Evolutionary conservation across 1,140 invertebrate species (phyloP).

Genomic region (Arctopsyche grandis): DNA sequence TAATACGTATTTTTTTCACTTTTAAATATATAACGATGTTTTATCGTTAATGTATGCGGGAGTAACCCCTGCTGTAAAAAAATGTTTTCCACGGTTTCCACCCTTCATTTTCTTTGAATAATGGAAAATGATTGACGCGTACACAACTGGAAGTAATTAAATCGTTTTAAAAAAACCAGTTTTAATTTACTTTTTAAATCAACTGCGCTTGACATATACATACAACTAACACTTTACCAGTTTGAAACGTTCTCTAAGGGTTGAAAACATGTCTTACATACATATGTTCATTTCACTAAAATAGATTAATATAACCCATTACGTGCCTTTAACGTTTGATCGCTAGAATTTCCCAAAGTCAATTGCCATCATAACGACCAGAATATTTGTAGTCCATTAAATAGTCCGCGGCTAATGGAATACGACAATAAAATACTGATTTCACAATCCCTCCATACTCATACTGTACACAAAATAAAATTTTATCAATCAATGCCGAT

Average conservation of each 20-base stretch:
- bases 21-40: no score
- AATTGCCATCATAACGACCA: constrained; percentile 9
- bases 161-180: background rate
- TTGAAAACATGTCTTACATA: background rate
- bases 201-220: no score
- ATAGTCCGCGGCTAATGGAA: constrained; percentile 31
- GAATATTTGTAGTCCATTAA: constrained; percentile 37
- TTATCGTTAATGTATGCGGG: no score
- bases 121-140: background rate
- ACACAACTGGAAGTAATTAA: background rate
- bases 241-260: background rate
- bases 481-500: no score
- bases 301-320: background rate
- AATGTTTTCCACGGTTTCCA: no score
- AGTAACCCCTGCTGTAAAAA: no score
- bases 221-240: no score
- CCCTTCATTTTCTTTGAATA: no score
- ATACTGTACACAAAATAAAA: no score
- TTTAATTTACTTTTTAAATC: background rate
- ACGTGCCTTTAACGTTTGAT: no score
- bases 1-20: no score
- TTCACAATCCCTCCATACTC: constrained; percentile 6
- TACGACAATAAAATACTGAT: constrained; percentile 34
- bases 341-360: constrained; percentile 3
- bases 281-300: background rate